Percentiles rank a stretch among this genome's conserved stretches.
Conservation (phyloP, 2,797 vertebrate genomes). For the Hypotaenidia okinawae region DNA sequence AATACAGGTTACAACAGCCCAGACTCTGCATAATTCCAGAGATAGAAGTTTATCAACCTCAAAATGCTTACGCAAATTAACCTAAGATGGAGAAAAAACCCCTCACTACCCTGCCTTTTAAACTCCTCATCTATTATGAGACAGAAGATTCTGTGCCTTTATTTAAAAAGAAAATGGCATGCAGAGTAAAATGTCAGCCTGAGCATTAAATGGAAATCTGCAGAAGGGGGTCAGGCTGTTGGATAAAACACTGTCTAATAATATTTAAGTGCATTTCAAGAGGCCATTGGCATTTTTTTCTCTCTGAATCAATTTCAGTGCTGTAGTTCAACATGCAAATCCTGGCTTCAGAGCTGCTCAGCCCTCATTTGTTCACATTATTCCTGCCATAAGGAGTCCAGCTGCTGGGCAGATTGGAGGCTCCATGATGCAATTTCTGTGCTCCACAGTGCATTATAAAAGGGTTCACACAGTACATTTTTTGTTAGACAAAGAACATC, state of each 20-base stretch:
- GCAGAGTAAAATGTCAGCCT: not conserved
- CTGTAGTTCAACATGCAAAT: not conserved
- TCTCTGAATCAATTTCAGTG: not conserved
- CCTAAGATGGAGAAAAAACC: not conserved
- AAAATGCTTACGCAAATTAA: not conserved
- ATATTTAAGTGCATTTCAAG: not conserved
- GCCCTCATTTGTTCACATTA: not conserved
- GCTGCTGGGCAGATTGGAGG: not conserved
- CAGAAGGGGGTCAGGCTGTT: not conserved
- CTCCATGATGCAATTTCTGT: not conserved
- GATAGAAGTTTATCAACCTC: not conserved
- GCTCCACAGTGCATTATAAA: not conserved
- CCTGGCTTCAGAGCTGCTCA: not conserved
- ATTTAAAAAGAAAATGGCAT: not conserved
- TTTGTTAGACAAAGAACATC: not conserved
- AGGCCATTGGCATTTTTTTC: not conserved
- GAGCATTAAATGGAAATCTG: not conserved
- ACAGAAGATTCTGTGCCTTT: not conserved
- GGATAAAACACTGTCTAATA: not conserved
- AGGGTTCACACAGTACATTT: not conserved
- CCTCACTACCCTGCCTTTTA: not conserved
- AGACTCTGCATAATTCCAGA: not conserved
- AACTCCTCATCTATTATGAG: not conserved
- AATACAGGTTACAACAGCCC: not conserved
- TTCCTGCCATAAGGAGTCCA: not conserved